phyloP scores from a whole-genome alignment of 2,888 invertebrate species.

The Sesia bembeciformis region DNA sequence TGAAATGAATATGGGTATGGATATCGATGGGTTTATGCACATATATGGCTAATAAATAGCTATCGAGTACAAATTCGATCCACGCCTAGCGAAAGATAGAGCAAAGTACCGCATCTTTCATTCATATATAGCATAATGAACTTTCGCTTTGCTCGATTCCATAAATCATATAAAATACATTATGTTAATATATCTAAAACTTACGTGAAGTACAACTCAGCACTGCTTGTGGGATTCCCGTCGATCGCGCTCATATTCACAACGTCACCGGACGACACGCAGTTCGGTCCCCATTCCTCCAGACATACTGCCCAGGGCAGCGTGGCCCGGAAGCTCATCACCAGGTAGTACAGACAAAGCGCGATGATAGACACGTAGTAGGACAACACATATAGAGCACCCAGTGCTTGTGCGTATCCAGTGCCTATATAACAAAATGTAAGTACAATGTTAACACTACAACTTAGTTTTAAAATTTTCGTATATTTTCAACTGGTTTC shows the following conservation, averaged over 20 bases:
- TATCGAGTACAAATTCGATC: no score
- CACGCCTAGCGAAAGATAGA: no score
- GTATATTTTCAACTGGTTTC: no score
- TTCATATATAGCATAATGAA: background rate
- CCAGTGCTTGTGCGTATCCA: slow-evolving; percentile 80
- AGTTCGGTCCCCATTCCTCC: slow-evolving; percentile 64
- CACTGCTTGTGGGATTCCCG: slow-evolving; percentile 58
- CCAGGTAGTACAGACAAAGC: slow-evolving; percentile 81
- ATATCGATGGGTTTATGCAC: no score
- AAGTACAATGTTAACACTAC: no score
- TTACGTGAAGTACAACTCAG: slow-evolving; percentile 76
- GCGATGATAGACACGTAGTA: slow-evolving; percentile 87
- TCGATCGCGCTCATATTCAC: slow-evolving; percentile 19
- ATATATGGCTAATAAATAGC: no score
- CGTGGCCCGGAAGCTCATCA: slow-evolving; percentile 79
- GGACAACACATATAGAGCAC: slow-evolving; percentile 78
- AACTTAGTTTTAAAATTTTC: no score
- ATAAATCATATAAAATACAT: background rate
- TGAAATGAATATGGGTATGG: no score
- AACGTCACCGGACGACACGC: slow-evolving; percentile 48
- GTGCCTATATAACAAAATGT: slow-evolving; percentile 61
- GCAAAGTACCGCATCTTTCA: no score
- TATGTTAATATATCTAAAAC: slow-evolving; percentile 15
- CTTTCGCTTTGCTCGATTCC: background rate
- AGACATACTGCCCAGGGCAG: slow-evolving; percentile 84